Evolutionary conservation across 2,113 vertebrate species (phyloP), one percentile per base, ranked within the genome.

Genomic region (Pyrgilauda ruficollis): DNA sequence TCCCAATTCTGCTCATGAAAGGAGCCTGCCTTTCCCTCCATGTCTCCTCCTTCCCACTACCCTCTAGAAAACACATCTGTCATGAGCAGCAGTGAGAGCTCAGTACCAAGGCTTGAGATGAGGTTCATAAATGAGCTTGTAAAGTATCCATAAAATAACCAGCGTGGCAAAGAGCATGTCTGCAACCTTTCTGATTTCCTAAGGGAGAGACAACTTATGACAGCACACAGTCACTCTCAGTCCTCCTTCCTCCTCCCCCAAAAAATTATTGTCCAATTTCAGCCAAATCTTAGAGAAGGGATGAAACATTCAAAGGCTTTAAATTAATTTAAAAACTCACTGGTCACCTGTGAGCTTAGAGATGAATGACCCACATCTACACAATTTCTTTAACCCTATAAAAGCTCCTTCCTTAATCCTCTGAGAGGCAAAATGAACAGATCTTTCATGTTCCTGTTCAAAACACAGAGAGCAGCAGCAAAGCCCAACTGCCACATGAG

Each of bases 371-470:
- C 19, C 14, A 77, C 52, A 61, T 27, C 63, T 13, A 13, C 6
- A 89, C 46, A 41, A 55, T 46, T 63, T 73, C 47, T 37, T 88
- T 72, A 68, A 55, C 26, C 17, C 28, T 67, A 2, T 3, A 55
- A 17, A 39, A 53, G 3, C 23, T 55, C 39, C 20, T 58, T 72
- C 63, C 52, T 77, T 63, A 21, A n/a, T 47, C 13, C 43, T 85
- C 35, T 49, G 35, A 58, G 83, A 35, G 43, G 7, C 61, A 49
- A 28, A 85, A 58, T 58, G 35, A 26, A 7, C 35, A 43, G 50
- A 95, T 98, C 94, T 98, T 98, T 62, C 97, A 98, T 9, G 96
- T 76, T 7, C 98, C 97, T 98, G 87, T 10, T 35, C 3, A 52
- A 78, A 50, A 55, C 7, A 61, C 11, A 74, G 68, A 53, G 7